A percentile compares a stretch with the other conserved stretches of the same genome.
These are phyloP conservation scores for Brachymystax lenok DNA, from an alignment of 2,797 vertebrate species.

Conservation along the genomic window DNA sequence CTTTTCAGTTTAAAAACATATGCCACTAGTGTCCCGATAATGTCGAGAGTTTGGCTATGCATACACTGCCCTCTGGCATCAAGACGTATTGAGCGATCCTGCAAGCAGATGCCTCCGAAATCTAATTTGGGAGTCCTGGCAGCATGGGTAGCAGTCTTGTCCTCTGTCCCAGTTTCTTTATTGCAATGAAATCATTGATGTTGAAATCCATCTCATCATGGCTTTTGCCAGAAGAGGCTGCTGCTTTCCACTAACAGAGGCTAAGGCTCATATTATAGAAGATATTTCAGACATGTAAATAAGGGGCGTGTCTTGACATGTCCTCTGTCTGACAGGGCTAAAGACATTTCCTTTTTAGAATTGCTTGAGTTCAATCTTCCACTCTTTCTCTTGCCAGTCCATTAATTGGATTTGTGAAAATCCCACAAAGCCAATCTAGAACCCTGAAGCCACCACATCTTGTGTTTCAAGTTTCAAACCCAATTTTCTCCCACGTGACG, in stretches of 20 bases:
- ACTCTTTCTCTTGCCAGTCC: background rate
- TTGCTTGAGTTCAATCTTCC: background rate
- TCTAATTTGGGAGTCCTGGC: constrained; percentile 59
- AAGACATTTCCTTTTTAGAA: background rate
- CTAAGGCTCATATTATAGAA: background rate
- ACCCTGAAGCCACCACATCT: background rate
- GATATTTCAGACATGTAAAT: background rate
- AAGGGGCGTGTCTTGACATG: background rate
- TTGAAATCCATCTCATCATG: constrained; percentile 57
- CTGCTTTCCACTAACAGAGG: background rate
- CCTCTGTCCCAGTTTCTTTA: constrained; percentile 56
- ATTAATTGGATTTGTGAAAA: background rate
- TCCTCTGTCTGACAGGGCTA: background rate
- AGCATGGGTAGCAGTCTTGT: constrained; percentile 58
- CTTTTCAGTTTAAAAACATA: constrained; percentile 28
- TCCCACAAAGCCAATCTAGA: background rate
- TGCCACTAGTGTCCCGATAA: constrained; percentile 29
- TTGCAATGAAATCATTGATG: constrained; percentile 60
- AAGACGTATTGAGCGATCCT: constrained; percentile 56
- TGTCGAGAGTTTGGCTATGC: constrained; percentile 26
- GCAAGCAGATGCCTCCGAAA: constrained; percentile 61
- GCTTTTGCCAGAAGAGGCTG: constrained; percentile 51
- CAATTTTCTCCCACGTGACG: background rate
- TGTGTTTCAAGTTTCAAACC: background rate
- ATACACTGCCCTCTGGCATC: constrained; percentile 24